A percentile compares a stretch with the other conserved stretches of the same genome.
Conservation (phyloP, 1,140 invertebrate genomes). For the Ceratina australensis region DNA sequence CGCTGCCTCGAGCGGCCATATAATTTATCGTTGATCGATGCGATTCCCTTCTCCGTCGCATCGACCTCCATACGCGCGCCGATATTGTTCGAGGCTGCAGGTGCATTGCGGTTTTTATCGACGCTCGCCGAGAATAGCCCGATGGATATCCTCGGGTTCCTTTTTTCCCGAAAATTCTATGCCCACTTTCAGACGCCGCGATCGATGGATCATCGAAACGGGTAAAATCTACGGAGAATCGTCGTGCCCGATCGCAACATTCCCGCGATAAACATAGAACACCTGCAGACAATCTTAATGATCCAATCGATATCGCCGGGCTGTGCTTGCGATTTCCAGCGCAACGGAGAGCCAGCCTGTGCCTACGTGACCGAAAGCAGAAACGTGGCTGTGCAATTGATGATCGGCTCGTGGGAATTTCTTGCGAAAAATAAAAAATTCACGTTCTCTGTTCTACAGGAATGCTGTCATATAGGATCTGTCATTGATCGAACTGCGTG, state of each 20-base stretch:
- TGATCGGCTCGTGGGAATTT: neutral
- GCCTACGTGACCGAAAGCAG: constrained; percentile 37
- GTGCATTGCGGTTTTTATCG: constrained; percentile 19
- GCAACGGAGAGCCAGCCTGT: neutral
- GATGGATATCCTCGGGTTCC: neutral
- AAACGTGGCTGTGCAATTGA: neutral
- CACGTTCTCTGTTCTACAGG: neutral
- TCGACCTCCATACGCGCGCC: constrained; percentile 31
- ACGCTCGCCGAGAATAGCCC: neutral
- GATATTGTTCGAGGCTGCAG: constrained; percentile 34
- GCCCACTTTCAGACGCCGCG: too few relatives aligned
- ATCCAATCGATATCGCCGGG: constrained; percentile 29
- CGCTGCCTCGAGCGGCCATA: constrained; percentile 1
- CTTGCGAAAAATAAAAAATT: neutral
- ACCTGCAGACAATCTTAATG: constrained; percentile 24
- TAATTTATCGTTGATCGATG: constrained; percentile 39
- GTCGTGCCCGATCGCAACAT: neutral
- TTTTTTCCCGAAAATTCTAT: neutral
- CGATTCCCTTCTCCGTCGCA: constrained; percentile 28
- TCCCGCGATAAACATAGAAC: constrained; percentile 13
- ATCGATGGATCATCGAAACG: too few relatives aligned
- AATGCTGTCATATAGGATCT: neutral
- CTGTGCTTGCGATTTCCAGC: constrained; percentile 11
- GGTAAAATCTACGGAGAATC: neutral
- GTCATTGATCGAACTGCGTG: neutral